Conservation (phyloP, 2,797 vertebrate genomes). For the Brachymystax lenok region DNA sequence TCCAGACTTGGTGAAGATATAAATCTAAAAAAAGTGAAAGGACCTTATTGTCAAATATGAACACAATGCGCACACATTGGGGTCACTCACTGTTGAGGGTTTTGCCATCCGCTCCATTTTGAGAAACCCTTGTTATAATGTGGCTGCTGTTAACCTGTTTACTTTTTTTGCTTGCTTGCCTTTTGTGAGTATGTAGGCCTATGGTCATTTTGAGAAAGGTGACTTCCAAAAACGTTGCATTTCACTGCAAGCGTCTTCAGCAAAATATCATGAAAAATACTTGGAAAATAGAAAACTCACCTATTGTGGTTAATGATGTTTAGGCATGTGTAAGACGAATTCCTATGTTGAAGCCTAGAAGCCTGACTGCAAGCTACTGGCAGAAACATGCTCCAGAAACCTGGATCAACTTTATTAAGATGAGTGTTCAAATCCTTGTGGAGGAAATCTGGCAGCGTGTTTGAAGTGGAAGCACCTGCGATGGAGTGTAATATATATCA, state of each 20-base stretch:
- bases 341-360: constrained; percentile 8
- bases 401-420: neutral
- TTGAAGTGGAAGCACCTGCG: constrained; percentile 55
- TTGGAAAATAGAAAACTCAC: neutral
- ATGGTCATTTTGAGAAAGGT: constrained; percentile 13
- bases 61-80: neutral
- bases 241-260: neutral
- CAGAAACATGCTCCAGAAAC: neutral
- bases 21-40: constrained; percentile 65
- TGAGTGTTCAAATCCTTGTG: neutral
- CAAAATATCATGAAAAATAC: neutral
- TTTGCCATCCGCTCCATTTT: neutral
- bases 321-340: neutral
- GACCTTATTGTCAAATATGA: constrained; percentile 51
- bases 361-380: neutral
- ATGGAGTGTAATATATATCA: constrained; percentile 20
- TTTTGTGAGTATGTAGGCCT: neutral
- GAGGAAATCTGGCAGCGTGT: neutral
- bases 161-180: neutral
- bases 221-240: neutral
- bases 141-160: no score
- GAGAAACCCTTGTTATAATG: neutral
- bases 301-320: constrained; percentile 15
- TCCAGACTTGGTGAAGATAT: constrained; percentile 66
- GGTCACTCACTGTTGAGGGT: neutral